These are phyloP conservation scores for Drosophila conformis DNA, from an alignment of 2,888 invertebrate genomes.

Conservation along the genomic window DNA sequence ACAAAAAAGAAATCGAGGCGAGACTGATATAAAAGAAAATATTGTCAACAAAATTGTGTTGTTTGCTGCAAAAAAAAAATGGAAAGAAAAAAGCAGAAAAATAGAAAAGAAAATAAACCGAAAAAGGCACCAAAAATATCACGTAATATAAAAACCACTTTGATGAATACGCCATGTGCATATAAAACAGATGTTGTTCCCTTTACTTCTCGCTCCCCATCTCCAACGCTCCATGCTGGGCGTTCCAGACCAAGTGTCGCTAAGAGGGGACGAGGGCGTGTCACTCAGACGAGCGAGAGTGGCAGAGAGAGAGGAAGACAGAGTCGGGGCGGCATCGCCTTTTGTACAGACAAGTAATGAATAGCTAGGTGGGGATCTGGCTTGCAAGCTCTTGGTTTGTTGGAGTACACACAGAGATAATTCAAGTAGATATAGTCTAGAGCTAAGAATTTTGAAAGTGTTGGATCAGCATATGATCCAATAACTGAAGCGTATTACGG, in stretches of 20 bases:
- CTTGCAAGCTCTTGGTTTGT: neutral
- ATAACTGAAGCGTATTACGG: neutral
- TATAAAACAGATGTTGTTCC: constrained; percentile 68
- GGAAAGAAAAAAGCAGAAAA: constrained; percentile 32
- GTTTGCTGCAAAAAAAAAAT: constrained; percentile 50
- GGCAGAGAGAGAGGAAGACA: constrained; percentile 8
- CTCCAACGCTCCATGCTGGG: constrained; percentile 33
- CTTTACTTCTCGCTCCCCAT: constrained; percentile 22
- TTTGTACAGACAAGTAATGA: constrained; percentile 58
- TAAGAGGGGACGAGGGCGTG: constrained; percentile 53
- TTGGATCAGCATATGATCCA: neutral
- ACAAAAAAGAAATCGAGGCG: constrained; percentile 24
- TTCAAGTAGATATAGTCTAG: neutral
- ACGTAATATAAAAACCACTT: constrained; percentile 82
- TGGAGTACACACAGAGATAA: neutral
- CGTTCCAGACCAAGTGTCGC: constrained; percentile 48
- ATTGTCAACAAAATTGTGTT: constrained; percentile 75
- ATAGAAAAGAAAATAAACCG: constrained; percentile 44
- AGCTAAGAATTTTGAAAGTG: neutral
- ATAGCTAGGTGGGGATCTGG: constrained; percentile 54
- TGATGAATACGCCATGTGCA: constrained; percentile 81
- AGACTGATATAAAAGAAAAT: constrained; percentile 54
- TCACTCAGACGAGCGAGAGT: constrained; percentile 1
- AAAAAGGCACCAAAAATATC: constrained; percentile 75
- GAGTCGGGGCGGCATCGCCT: constrained; percentile 46